These are phyloP conservation scores for Drosophila lacertosa DNA, from an alignment of 1,140 invertebrate genomes.

Conservation along the genomic window DNA sequence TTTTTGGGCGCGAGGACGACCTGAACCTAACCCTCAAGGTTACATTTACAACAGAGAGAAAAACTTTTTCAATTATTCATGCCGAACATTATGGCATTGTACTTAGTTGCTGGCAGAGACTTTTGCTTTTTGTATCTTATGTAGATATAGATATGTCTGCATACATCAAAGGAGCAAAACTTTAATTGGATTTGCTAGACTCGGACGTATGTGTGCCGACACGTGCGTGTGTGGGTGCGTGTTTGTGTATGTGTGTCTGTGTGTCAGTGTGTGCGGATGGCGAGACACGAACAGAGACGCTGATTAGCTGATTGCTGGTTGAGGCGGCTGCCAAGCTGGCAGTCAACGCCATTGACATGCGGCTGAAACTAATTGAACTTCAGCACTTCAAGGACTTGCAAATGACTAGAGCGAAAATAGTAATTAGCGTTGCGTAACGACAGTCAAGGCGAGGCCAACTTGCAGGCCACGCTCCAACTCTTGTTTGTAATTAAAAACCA, in stretches of 20 bases:
- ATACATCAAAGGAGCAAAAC: constrained; percentile 77
- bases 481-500: constrained; percentile 82
- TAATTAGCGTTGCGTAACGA: constrained; percentile 82
- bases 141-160: constrained; percentile 44
- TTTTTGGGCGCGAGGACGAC: constrained; percentile 35
- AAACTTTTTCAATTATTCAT: constrained; percentile 83
- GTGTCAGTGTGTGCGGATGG: constrained; percentile 4
- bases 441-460: constrained; percentile 37
- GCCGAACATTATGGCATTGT: constrained; percentile 71
- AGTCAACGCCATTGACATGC: constrained; percentile 67
- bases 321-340: constrained; percentile 38
- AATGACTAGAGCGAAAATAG: constrained; percentile 79
- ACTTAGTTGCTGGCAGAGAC: constrained; percentile 40
- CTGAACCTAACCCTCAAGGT: constrained; percentile 58
- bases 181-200: constrained; percentile 76
- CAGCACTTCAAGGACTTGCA: constrained; percentile 76
- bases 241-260: constrained; percentile 11
- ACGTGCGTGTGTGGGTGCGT: neutral
- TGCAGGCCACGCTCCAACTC: constrained; percentile 61
- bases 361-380: constrained; percentile 79
- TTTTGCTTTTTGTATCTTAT: constrained; percentile 57
- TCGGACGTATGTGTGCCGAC: constrained; percentile 32
- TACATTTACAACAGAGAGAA: constrained; percentile 52
- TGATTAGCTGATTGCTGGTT: constrained; percentile 72
- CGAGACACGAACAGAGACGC: constrained; percentile 33